Evolutionary conservation across 23 tunicate species (phyloP), one percentile per base, ranked within the genome.

Genomic region (Clavelina lepadiformis): DNA sequence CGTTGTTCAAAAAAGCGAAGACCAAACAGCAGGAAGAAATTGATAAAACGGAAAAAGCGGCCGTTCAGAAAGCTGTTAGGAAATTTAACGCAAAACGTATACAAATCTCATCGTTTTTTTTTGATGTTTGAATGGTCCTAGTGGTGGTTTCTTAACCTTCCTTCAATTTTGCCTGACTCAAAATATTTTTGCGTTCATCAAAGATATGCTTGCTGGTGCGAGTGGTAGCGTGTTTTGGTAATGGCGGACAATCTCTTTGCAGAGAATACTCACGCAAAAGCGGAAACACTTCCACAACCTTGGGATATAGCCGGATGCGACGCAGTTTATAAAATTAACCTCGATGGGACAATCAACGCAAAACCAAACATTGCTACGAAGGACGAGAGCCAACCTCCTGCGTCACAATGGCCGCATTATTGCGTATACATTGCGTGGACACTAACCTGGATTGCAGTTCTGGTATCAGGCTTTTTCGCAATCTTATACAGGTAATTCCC

Each of bases 361-460:
- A 82, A 81, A 58, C 74, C 80, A 1, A 82, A 73, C 65, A 51
- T 74, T n/a, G 38, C 21, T 28, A 67, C 49, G 1, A 69, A 44
- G 6, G 29, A 11, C 26, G 65, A 59, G 11, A 34, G n/a, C 20
- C 69, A 52, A 28, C 33, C 28, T 11, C 38, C 78, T 33, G 67
- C 46, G 0, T 57, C 87, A 22, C 74, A 63, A 34, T 89, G 97
- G 97, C 97, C 97, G 0, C 97, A 89, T 46, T 68, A 56, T 50
- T 81, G 88, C 36, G 97, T 89, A 11, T 81, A 81, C 56, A 54
- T 89, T 20, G 97, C 97, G 15, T 89, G 97, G 97, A 15, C 54
- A 2, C 75, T 89, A 64, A 85, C 86, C 19, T 58, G 66, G 58
- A 21, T 72, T n/a, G 98, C 85, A 23, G 80, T 83, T 24, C 46